These are phyloP conservation scores for Notocelia uddmanniana DNA, from an alignment of 2,888 invertebrate genomes.

Conservation along the genomic window DNA sequence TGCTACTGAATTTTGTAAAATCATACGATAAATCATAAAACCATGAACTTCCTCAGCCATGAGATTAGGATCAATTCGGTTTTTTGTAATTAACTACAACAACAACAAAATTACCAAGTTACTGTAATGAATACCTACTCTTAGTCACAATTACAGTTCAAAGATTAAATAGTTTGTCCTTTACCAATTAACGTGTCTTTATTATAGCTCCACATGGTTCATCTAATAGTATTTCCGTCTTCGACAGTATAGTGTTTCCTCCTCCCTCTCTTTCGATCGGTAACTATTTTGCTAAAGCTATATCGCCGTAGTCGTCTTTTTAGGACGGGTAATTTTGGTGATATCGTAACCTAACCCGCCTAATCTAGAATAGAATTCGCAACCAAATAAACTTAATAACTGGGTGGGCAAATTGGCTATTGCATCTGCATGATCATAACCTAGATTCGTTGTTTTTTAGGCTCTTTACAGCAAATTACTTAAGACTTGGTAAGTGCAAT, in stretches of 20 bases:
- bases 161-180: conserved; percentile 41
- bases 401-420: not conserved
- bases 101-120: conserved; percentile 17
- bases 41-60: conserved; percentile 6
- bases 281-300: too few species aligned
- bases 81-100: conserved; percentile 23
- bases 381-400: conserved; percentile 13
- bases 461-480: conserved; percentile 7
- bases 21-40: too few species aligned
- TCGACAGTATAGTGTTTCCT: not conserved
- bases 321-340: too few species aligned
- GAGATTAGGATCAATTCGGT: conserved; percentile 25
- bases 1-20: too few species aligned
- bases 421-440: conserved; percentile 12
- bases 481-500: conserved; percentile 16
- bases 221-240: conserved; percentile 7
- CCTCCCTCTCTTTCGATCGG: too few species aligned
- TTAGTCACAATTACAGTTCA: conserved; percentile 27
- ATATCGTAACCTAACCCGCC: conserved; percentile 1
- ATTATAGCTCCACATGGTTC: not conserved
- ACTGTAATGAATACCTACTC: conserved; percentile 18
- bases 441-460: conserved; percentile 26
- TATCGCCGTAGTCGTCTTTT: too few species aligned
- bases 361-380: conserved; percentile 10
- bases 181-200: conserved; percentile 33